Conservation (phyloP, 2,797 vertebrate genomes). For the Linurgus olivaceus region DNA sequence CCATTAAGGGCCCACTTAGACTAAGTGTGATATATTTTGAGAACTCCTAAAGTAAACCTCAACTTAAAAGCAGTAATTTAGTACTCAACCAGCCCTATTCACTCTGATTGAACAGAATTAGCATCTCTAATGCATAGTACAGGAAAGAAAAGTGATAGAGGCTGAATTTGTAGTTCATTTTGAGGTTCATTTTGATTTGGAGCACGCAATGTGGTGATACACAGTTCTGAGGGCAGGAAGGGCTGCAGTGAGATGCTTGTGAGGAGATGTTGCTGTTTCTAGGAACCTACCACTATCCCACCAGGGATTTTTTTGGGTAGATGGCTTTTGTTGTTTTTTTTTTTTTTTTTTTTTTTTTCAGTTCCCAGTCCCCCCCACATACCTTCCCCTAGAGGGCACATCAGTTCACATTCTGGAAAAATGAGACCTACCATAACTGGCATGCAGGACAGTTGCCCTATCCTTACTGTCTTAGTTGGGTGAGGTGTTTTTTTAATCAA, state of each 20-base stretch:
- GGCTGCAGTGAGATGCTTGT: background rate
- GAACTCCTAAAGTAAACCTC: background rate
- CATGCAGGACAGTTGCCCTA: background rate
- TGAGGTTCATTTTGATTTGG: background rate
- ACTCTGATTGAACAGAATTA: background rate
- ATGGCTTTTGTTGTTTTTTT: background rate
- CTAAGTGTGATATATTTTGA: background rate
- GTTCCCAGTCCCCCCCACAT: background rate
- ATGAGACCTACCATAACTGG: accelerated
- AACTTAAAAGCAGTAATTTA: background rate
- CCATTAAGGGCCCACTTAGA: background rate
- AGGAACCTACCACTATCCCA: background rate
- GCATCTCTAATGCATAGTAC: accelerated
- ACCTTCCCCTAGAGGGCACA: background rate
- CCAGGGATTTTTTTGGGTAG: background rate
- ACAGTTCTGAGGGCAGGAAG: background rate
- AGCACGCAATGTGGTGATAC: accelerated
- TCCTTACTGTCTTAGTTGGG: background rate
- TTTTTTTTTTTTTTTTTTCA: background rate
- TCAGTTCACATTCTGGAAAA: background rate
- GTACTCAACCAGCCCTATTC: background rate
- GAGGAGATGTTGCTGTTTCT: background rate
- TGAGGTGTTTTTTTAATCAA: background rate
- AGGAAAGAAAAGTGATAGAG: background rate
- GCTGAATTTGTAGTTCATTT: background rate